Conservation (phyloP, 2,797 vertebrate species). For the Pseudochaenichthys georgianus region DNA sequence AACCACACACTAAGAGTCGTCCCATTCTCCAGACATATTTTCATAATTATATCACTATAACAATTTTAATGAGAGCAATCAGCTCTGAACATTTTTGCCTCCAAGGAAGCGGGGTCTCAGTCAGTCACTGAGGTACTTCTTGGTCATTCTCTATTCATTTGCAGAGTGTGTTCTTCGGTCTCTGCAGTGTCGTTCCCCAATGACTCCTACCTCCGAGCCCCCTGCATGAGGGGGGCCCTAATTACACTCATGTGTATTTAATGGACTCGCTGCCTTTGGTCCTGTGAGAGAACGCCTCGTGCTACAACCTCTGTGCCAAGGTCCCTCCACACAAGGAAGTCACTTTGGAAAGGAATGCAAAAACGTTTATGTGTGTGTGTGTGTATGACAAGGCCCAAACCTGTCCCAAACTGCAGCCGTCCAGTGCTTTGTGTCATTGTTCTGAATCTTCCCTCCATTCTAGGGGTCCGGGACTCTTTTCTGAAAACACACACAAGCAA, state of each 20-base stretch:
- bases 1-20: constrained; percentile 69
- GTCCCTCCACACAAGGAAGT: constrained; percentile 36
- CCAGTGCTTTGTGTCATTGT: constrained; percentile 4
- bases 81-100: constrained; percentile 72
- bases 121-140: constrained; percentile 67
- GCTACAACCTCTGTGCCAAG: constrained; percentile 59
- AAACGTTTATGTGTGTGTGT: constrained; percentile 20
- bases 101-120: constrained; percentile 73
- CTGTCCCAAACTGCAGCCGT: constrained; percentile 29
- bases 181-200: constrained; percentile 64
- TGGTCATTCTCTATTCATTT: constrained; percentile 80
- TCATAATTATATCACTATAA: constrained; percentile 73
- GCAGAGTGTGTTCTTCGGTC: constrained; percentile 73
- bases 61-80: constrained; percentile 77
- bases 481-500: constrained; percentile 30
- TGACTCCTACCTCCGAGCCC: constrained; percentile 68
- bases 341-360: constrained; percentile 38
- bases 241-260: constrained; percentile 85
- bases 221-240: constrained; percentile 71
- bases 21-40: constrained; percentile 60
- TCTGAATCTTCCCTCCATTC: constrained; percentile 15
- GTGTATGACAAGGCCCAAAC: constrained; percentile 28
- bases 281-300: constrained; percentile 51
- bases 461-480: constrained; percentile 10
- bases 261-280: constrained; percentile 74